phyloP scores from a whole-genome alignment of 1,140 invertebrate species.

The Triops cancriformis region DNA sequence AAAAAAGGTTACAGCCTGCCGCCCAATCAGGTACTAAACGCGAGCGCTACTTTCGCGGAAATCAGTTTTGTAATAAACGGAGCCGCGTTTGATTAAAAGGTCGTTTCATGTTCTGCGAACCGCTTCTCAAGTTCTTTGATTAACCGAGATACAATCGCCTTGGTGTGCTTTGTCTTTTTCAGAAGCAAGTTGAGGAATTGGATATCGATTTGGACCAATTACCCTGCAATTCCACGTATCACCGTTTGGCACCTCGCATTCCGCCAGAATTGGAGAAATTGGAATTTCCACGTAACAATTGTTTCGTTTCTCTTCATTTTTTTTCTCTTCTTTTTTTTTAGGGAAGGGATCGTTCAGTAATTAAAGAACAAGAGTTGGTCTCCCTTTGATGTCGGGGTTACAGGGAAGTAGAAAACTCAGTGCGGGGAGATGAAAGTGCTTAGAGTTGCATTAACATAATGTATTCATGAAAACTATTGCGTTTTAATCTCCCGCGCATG shows the following conservation, averaged over 20 bases:
- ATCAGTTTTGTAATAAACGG: not conserved
- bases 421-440: not conserved
- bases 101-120: not conserved
- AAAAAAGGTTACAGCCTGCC: constrained; percentile 57
- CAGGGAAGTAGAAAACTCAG: not conserved
- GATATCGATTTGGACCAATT: constrained; percentile 83
- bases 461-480: not conserved
- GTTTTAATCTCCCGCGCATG: not conserved
- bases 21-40: constrained; percentile 42
- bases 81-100: not conserved
- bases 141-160: not conserved
- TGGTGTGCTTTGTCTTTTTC: not conserved
- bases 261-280: constrained; percentile 89
- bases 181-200: constrained; percentile 43
- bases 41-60: no score
- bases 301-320: not conserved
- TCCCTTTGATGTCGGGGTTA: not conserved
- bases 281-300: constrained; percentile 71
- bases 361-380: not conserved
- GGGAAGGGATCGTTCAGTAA: not conserved
- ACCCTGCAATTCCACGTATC: constrained; percentile 77
- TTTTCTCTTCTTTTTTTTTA: not conserved
- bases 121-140: not conserved
- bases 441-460: not conserved
- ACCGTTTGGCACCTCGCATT: constrained; percentile 65